These are phyloP conservation scores for Austrolebias charrua DNA, from an alignment of 2,797 vertebrate species.

Conservation along the genomic window DNA sequence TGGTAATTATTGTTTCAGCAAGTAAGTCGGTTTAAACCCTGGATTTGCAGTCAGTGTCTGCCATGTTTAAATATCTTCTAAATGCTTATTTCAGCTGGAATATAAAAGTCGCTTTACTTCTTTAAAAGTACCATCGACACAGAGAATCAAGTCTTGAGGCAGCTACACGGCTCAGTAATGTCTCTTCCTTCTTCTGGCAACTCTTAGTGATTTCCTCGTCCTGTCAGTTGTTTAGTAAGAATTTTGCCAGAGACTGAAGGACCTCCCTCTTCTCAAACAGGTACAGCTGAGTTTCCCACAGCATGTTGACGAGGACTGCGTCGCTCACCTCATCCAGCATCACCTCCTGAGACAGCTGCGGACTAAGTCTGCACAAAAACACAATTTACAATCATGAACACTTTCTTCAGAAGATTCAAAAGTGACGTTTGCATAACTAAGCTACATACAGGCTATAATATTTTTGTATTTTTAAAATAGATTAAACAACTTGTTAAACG, in stretches of 20 bases:
- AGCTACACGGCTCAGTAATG: background rate
- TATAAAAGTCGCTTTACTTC: background rate
- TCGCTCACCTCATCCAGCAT: conserved; percentile 92
- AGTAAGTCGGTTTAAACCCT: background rate
- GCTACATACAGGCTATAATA: too few species aligned
- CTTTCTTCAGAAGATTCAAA: too few species aligned
- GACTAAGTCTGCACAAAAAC: conserved; percentile 82
- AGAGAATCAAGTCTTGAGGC: background rate
- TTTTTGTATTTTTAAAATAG: too few species aligned
- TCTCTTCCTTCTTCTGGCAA: background rate
- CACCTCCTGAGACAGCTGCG: conserved; percentile 88
- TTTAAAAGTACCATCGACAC: background rate
- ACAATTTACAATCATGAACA: background rate
- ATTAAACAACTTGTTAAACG: too few species aligned
- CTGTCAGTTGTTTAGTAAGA: conserved; percentile 76
- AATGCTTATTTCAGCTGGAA: background rate
- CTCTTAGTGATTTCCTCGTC: background rate
- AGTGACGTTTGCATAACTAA: too few species aligned
- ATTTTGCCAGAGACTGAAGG: conserved; percentile 80
- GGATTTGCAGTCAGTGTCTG: background rate
- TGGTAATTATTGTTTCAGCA: background rate
- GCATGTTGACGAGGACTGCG: conserved; percentile 85
- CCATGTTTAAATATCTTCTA: background rate
- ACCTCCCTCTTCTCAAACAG: conserved; percentile 87
- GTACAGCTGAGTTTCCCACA: conserved; percentile 98